A percentile compares a stretch with the other conserved stretches of the same genome.
Conservation (phyloP, 2,113 vertebrate species). For the Elephantulus edwardii region DNA sequence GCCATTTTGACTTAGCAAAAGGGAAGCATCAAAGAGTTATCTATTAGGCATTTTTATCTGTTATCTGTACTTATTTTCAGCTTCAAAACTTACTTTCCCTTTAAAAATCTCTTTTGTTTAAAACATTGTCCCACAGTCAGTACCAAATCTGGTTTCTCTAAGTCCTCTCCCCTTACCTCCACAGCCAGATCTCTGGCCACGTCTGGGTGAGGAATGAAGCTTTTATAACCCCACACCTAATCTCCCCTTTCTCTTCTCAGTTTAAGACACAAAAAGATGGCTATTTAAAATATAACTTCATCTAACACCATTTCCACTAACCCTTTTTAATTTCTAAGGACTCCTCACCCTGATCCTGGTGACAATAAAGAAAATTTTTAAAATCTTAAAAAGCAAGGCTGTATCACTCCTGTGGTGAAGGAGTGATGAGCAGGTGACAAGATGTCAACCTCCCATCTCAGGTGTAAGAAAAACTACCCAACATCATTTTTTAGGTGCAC, state of each 20-base stretch:
- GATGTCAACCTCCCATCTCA: rapidly evolving
- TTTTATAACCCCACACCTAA: background rate
- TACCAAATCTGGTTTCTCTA: rapidly evolving
- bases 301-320: rapidly evolving
- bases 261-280: background rate
- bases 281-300: background rate
- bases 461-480: rapidly evolving
- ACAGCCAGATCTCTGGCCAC: rapidly evolving
- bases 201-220: rapidly evolving
- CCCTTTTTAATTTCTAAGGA: rapidly evolving
- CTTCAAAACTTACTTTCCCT: background rate
- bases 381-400: no score
- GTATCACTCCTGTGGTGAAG: no score
- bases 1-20: background rate
- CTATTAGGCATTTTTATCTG: no score
- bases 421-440: rapidly evolving
- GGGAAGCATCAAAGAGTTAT: background rate
- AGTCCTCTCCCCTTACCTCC: background rate
- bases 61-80: rapidly evolving
- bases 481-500: background rate
- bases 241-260: background rate
- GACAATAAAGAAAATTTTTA: no score
- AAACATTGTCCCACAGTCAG: background rate
- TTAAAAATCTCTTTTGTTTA: background rate
- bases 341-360: background rate